Percentiles rank a stretch among this genome's conserved stretches.
These are phyloP conservation scores for Ophioninae sp. DNA, from an alignment of 2,888 invertebrate species.

Conservation along the genomic window DNA sequence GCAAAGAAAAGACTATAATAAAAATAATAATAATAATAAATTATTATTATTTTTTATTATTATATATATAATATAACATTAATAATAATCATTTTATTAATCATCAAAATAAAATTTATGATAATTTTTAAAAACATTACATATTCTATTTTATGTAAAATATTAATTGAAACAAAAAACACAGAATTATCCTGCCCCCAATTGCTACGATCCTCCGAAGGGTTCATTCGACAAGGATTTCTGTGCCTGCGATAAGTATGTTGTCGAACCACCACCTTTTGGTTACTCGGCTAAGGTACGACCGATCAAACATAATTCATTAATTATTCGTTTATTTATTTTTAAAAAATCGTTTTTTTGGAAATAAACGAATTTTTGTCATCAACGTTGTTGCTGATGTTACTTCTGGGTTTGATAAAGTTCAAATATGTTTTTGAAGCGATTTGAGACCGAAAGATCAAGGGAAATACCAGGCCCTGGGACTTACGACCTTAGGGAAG, in stretches of 20 bases:
- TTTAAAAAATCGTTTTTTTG: not conserved
- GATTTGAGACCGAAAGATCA: conserved; percentile 43
- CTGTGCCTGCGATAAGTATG: conserved; percentile 63
- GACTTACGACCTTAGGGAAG: conserved; percentile 43
- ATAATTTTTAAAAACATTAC: not conserved
- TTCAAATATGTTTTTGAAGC: conserved; percentile 31
- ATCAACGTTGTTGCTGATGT: not conserved
- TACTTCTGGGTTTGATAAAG: not conserved
- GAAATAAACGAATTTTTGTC: not conserved
- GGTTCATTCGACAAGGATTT: conserved; percentile 64
- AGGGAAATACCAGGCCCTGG: conserved; percentile 57
- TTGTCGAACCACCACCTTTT: conserved; percentile 53
- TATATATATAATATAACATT: not conserved
- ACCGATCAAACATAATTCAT: not conserved
- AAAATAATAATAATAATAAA: not conserved
- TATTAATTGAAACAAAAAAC: not conserved
- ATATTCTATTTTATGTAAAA: no score
- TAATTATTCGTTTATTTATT: not conserved
- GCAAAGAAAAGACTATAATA: not conserved
- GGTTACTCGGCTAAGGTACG: conserved; percentile 56
- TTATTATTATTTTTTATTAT: no score
- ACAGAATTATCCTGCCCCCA: conserved; percentile 69
- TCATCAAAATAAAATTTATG: not conserved
- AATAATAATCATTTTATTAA: not conserved
- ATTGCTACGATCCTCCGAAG: conserved; percentile 64